These are phyloP conservation scores for Platerodrilus igneus DNA, from an alignment of 2,888 invertebrate genomes.

Conservation along the genomic window DNA sequence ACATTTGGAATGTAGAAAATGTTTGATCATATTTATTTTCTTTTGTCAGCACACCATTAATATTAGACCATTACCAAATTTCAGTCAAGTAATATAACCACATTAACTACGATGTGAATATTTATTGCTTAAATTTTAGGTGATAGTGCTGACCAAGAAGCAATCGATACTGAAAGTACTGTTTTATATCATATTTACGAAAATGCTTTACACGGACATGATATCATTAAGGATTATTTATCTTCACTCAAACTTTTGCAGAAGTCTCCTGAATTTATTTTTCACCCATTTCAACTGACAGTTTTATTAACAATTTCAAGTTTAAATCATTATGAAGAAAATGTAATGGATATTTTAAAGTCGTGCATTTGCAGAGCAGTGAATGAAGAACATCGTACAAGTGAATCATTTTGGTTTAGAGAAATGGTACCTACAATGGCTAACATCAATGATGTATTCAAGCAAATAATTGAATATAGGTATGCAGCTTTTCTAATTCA, in stretches of 20 bases:
- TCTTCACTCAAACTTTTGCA: slow-evolving; percentile 49
- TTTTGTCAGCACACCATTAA: too few relatives aligned
- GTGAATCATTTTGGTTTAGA: slow-evolving; percentile 54
- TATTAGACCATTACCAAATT: too few relatives aligned
- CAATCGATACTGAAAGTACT: slow-evolving; percentile 58
- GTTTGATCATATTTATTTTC: too few relatives aligned
- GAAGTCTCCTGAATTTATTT: slow-evolving; percentile 55
- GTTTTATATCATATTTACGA: slow-evolving; percentile 56
- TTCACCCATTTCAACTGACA: slow-evolving; percentile 62
- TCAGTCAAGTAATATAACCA: too few relatives aligned
- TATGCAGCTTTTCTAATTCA: slow-evolving; percentile 30
- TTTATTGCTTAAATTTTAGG: slow-evolving; percentile 35
- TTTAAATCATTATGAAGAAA: slow-evolving; percentile 48
- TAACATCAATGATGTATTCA: slow-evolving; percentile 46
- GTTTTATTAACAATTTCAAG: slow-evolving; percentile 53
- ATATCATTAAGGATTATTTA: slow-evolving; percentile 49
- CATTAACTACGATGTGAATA: not conserved
- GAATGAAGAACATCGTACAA: slow-evolving; percentile 40
- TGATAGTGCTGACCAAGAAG: slow-evolving; percentile 48
- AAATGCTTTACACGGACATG: slow-evolving; percentile 46
- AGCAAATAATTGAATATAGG: slow-evolving; percentile 50
- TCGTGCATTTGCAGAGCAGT: slow-evolving; percentile 37
- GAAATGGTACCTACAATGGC: slow-evolving; percentile 43
- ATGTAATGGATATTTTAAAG: slow-evolving; percentile 45
- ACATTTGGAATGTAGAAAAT: too few relatives aligned